These are phyloP conservation scores for Phlogophora meticulosa DNA, from an alignment of 2,888 invertebrate genomes.

Conservation along the genomic window DNA sequence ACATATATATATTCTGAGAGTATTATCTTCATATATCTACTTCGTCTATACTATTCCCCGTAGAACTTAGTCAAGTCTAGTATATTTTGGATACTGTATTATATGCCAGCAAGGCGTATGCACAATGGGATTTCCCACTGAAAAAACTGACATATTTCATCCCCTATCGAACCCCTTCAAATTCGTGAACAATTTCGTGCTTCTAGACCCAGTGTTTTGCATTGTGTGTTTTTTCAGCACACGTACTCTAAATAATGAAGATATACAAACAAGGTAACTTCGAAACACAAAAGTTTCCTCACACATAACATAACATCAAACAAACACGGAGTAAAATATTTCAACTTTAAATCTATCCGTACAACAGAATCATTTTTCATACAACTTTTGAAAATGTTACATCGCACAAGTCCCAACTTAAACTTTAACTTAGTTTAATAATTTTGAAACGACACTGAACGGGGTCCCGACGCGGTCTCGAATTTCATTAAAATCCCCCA, in stretches of 20 bases:
- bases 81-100: no score
- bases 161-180: no score
- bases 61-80: no score
- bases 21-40: no score
- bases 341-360: conserved; percentile 50
- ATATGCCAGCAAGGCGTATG: no score
- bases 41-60: no score
- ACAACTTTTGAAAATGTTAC: conserved; percentile 58
- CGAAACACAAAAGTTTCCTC: conserved; percentile 11
- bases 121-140: no score
- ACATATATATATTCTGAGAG: no score
- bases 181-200: no score
- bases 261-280: neutral
- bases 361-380: conserved; percentile 58
- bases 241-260: conserved; percentile 12
- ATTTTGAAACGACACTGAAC: conserved; percentile 62
- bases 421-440: conserved; percentile 63
- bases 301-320: conserved; percentile 24
- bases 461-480: conserved; percentile 41
- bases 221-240: no score
- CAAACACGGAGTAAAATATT: conserved; percentile 35
- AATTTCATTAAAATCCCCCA: conserved; percentile 62
- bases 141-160: no score
- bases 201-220: no score
- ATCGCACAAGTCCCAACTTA: conserved; percentile 52